phyloP scores from a whole-genome alignment of 2,797 vertebrate genomes.

The Streptopelia turtur region DNA sequence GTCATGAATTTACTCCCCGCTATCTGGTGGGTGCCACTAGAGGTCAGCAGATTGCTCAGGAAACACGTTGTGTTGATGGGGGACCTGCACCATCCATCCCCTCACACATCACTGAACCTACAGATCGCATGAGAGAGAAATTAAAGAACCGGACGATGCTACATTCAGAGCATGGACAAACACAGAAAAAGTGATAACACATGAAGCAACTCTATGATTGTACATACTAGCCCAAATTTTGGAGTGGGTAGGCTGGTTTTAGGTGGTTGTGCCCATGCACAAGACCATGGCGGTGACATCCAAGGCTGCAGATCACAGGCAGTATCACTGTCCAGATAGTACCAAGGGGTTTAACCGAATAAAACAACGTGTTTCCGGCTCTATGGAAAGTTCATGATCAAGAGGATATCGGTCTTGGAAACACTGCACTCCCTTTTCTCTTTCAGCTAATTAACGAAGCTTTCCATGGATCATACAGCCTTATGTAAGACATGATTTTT shows the following conservation, averaged over 20 bases:
- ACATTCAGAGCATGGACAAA: background rate
- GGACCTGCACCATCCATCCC: rapidly evolving
- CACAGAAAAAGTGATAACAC: no score
- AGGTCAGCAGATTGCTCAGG: constrained; percentile 48
- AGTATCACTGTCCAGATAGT: background rate
- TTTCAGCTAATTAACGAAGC: background rate
- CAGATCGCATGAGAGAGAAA: background rate
- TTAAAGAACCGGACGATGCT: background rate
- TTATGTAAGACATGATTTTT: background rate
- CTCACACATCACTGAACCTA: rapidly evolving
- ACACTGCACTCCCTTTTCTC: background rate
- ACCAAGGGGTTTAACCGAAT: background rate
- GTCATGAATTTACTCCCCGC: rapidly evolving
- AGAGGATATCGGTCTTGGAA: background rate
- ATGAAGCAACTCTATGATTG: rapidly evolving
- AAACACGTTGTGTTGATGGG: rapidly evolving
- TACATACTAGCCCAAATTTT: background rate
- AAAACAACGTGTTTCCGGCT: background rate
- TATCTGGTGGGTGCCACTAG: background rate
- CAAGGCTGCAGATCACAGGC: background rate
- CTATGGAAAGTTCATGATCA: background rate
- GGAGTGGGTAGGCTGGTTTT: background rate
- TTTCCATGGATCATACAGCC: background rate
- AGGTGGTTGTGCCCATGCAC: rapidly evolving
- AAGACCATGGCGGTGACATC: rapidly evolving